Evolutionary conservation across 2,113 vertebrate species (phyloP).

Genomic region (Andinoacara biseriatus): DNA sequence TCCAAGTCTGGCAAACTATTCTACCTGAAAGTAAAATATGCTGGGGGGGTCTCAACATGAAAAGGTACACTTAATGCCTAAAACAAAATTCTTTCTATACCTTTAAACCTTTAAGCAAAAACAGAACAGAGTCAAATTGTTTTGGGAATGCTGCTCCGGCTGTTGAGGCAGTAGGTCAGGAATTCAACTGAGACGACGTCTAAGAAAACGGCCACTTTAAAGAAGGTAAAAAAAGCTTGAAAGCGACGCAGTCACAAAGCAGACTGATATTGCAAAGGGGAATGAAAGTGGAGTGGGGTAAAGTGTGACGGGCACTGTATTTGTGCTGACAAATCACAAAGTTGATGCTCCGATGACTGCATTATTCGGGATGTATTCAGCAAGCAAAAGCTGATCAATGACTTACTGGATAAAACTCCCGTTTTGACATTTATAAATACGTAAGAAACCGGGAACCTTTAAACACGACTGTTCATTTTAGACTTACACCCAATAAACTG

Average conservation of each 20-base stretch:
- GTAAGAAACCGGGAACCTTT: slow-evolving; percentile 11
- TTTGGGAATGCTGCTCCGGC: slow-evolving; percentile 35
- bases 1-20: rapidly evolving
- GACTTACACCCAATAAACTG: neutral
- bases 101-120: neutral
- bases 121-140: neutral
- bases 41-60: no score
- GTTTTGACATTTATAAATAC: slow-evolving; percentile 17
- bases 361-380: slow-evolving; percentile 66
- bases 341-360: slow-evolving; percentile 30
- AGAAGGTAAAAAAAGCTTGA: slow-evolving; percentile 12
- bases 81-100: no score
- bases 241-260: slow-evolving; percentile 22
- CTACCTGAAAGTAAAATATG: neutral
- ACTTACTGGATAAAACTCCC: slow-evolving; percentile 26
- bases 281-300: slow-evolving; percentile 24
- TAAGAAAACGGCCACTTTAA: slow-evolving; percentile 24
- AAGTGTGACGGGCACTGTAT: slow-evolving; percentile 33
- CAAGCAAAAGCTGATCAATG: slow-evolving; percentile 45
- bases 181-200: slow-evolving; percentile 37
- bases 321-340: slow-evolving; percentile 70
- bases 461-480: neutral
- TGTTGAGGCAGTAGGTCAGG: slow-evolving; percentile 30
- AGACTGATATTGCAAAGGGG: neutral
- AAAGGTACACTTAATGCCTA: no score